Evolutionary conservation across 2,797 vertebrate genomes (phyloP), one percentile per base, ranked within the genome.

Genomic region (Pogoniulus pusillus): DNA sequence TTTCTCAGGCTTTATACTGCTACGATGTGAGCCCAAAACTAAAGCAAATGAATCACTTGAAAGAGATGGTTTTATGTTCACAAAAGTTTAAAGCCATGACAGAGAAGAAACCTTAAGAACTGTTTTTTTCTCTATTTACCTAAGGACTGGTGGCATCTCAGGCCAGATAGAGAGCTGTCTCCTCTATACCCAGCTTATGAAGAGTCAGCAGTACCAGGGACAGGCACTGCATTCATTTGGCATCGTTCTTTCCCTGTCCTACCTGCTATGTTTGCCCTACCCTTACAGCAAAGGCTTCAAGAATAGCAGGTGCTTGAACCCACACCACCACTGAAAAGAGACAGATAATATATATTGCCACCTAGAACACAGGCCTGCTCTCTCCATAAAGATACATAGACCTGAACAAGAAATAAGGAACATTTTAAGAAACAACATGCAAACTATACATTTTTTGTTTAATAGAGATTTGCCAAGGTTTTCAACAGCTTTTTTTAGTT

Each of bases 361-460:
- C 18, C n/a, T 32, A 34, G 41, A 79, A 71, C 12, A 27, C 29
- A 45, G 35, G 7, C 20, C 26, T 24, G 3, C 7, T 3, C 12
- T 23, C n/a, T 58, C 65, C 37, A 35, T 13, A 32, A 59, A 45
- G 4, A 39, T 13, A 29, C 4, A 13, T 1, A 9, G 2, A 84
- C 43, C 30, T 55, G 43, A 59, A 20, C 9, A 53, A 64, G 19
- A 78, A 65, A 45, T 22, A 57, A 62, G 22, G 12, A 10, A 6
- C 1, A 1, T n/a, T 22, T 66, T 29, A 2, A 45, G 14, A 59
- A 85, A 79, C 30, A 15, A 23, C 1, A 0, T 2, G 7, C 2
- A 4, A 32, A 34, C 29, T 41, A 0, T 41, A 16, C 7, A 41
- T 41, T 41, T 41, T 41, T 41, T 41, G 41, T 41, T 41, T 74